Evolutionary conservation across 2,797 vertebrate species (phyloP).

Genomic region (Sebastes taczanowskii): DNA sequence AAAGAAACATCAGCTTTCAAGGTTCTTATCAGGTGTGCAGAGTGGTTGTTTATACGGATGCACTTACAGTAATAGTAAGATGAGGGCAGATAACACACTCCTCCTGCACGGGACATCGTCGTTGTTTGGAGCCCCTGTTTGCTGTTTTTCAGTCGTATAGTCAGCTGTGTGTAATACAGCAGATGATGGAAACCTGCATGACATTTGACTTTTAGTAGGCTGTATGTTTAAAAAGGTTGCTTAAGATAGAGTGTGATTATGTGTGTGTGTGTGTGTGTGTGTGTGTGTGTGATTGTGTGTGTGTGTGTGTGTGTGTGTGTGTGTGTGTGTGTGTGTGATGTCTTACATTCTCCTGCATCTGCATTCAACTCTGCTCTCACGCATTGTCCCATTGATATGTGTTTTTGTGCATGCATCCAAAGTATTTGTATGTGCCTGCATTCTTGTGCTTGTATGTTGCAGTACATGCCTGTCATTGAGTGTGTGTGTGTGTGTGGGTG

Average conservation of each 20-base stretch:
- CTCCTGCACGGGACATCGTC: conserved; percentile 49
- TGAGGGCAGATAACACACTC: conserved; percentile 19
- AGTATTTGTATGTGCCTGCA: conserved; percentile 23
- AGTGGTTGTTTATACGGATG: conserved; percentile 29
- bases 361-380: not conserved
- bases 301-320: not conserved
- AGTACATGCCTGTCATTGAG: not conserved
- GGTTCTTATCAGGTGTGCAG: conserved; percentile 22
- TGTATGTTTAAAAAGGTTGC: not conserved
- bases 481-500: not conserved
- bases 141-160: not conserved
- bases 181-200: not conserved
- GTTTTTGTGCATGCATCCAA: conserved; percentile 3
- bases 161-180: not conserved
- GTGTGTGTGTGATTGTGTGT: not conserved
- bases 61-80: conserved; percentile 18
- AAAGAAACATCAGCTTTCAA: not conserved
- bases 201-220: not conserved
- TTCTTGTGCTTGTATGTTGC: conserved; percentile 28
- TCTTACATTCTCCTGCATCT: conserved; percentile 1
- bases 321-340: not conserved
- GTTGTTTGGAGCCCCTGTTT: not conserved
- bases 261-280: not conserved
- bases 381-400: not conserved
- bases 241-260: not conserved